phyloP scores from a whole-genome alignment of 1,140 invertebrate genomes.

The Augochlora pura region DNA sequence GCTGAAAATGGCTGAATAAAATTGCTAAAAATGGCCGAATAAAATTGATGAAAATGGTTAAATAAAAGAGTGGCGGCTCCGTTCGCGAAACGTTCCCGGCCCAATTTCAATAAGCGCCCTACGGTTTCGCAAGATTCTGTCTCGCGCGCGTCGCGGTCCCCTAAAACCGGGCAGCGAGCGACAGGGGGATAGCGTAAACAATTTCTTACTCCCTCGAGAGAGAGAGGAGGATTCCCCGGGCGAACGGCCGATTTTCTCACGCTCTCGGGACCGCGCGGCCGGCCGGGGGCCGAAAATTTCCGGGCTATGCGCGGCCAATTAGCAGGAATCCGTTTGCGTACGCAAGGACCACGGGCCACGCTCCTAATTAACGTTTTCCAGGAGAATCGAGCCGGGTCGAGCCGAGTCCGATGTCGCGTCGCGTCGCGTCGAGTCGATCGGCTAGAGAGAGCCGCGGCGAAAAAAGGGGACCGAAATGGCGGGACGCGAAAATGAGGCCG shows the following conservation, averaged over 20 bases:
- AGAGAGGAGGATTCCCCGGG: neutral
- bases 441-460: neutral
- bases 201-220: neutral
- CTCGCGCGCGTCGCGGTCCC: no score
- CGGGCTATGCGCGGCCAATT: slow-evolving; percentile 41
- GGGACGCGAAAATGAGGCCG: neutral
- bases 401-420: neutral
- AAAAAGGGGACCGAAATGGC: neutral
- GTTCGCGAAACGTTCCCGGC: no score
- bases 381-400: slow-evolving; percentile 53
- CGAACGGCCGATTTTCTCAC: slow-evolving; percentile 44
- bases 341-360: slow-evolving; percentile 47
- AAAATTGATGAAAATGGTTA: no score
- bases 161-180: no score
- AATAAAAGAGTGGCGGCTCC: no score
- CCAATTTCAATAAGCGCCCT: no score
- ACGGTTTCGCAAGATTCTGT: no score
- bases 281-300: slow-evolving; percentile 32
- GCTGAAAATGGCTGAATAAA: no score
- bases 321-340: slow-evolving; percentile 31
- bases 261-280: slow-evolving; percentile 23
- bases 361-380: slow-evolving; percentile 80
- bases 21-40: no score
- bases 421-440: no score
- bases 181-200: slow-evolving; percentile 12